Base-by-base conservation (phyloP, 1,140 invertebrate species). In the Cotesia typhae region DNA sequence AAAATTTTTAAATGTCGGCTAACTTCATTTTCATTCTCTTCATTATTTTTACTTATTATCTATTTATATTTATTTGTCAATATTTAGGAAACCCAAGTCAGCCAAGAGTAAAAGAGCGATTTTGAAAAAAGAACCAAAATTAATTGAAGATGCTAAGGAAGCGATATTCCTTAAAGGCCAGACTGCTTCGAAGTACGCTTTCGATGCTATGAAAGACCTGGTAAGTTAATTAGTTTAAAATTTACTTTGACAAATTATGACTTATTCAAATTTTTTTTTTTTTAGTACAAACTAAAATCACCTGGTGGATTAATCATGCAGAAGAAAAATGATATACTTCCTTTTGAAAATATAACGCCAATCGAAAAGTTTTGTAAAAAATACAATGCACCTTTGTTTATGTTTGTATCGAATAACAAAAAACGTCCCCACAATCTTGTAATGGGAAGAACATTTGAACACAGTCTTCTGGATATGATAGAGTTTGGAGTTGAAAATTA, bases 391-490 rank as follows among this genome's bases (percentile, higher is more conserved):
- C 91, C 96, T 1, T 83, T 98, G 36, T 99, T 99, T 88, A 89
- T 94, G 67, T 94, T 98, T 82, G 95, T 92, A 17, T 95, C 93
- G n/a, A 93, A 96, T 75, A 94, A 91, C 66, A 99, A 99, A 86
- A 99, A 99, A 84, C 88, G 96, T 20, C 97, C 98, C 2, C 91
- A 99, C 80, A 98, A 98, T 88, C 83, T 99, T 59, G 87, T 98
- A 41, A 84, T 99, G 72, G 96, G 95, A 2, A 89, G 98, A 76
- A 93, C 94, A 77, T 99, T 93, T 87, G 95, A 99, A 86, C 90
- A 94, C 79, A 92, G 94, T 61, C 84, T 99, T 36, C 87, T 99
- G 53, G 98, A 99, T 82, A 98, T 99, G 96, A 91, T 97, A 77
- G 98, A 99, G 88, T 90, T 99, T 73, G 95, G 95, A 20, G 89